phyloP scores from a whole-genome alignment of 2,888 invertebrate genomes.

The Caenorhabditis macrosperma region DNA sequence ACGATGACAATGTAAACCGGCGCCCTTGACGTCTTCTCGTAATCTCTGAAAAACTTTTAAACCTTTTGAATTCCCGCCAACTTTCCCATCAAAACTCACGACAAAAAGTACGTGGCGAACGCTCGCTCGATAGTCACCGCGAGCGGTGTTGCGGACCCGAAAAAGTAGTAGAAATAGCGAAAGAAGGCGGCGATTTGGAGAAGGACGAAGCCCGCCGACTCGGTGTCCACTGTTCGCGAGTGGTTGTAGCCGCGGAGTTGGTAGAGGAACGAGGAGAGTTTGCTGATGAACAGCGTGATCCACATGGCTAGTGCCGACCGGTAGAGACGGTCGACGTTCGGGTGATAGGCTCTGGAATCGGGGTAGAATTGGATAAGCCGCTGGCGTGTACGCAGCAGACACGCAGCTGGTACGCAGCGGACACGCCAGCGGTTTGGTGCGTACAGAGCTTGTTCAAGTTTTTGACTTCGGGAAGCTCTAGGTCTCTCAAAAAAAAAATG shows the following conservation, averaged over 20 bases:
- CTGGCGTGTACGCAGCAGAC: no score
- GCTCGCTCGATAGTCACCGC: conserved; percentile 24
- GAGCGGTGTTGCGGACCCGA: conserved; percentile 24
- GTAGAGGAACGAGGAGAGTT: conserved; percentile 20
- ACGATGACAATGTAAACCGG: not conserved
- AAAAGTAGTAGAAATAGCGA: conserved; percentile 39
- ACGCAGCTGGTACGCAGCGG: no score
- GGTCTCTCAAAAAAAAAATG: no score
- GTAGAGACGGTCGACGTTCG: conserved; percentile 33
- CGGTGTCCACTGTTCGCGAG: not conserved
- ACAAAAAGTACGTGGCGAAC: conserved; percentile 17
- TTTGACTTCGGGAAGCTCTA: no score
- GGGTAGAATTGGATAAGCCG: not conserved
- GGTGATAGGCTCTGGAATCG: conserved; percentile 37
- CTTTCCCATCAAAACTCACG: conserved; percentile 22
- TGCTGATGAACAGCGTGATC: conserved; percentile 35
- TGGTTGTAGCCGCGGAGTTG: conserved; percentile 4
- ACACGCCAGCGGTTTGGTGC: no score
- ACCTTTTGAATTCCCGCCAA: not conserved
- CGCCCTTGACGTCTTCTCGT: conserved; percentile 19
- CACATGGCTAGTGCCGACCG: conserved; percentile 16
- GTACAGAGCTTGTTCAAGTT: no score
- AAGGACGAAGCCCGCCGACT: not conserved
- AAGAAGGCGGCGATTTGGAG: conserved; percentile 19
- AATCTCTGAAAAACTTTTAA: conserved; percentile 18